Evolutionary conservation across 2,113 vertebrate genomes (phyloP).

Genomic region (Boulengeromyrus knoepffleri): DNA sequence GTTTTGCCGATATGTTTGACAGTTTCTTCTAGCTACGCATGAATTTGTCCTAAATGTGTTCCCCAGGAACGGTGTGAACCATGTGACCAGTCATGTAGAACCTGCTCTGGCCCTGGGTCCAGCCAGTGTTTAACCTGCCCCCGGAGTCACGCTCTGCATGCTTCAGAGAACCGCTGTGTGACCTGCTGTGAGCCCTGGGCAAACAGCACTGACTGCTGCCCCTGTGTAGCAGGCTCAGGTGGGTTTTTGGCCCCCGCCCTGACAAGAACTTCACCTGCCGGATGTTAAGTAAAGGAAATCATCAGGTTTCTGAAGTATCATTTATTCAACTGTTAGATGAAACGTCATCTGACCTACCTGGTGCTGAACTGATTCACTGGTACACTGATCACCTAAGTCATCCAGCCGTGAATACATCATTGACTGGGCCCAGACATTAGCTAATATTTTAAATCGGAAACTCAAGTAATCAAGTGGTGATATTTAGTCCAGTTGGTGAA

Average conservation of each 20-base stretch:
- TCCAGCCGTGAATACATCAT: neutral
- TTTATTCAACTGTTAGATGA: neutral
- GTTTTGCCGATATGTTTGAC: neutral
- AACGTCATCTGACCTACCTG: neutral
- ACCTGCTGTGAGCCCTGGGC: conserved; percentile 51
- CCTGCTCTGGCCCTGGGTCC: conserved; percentile 53
- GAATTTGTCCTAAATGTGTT: neutral
- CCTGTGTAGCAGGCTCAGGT: conserved; percentile 61
- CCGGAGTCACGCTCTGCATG: conserved; percentile 50
- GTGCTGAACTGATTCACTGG: neutral
- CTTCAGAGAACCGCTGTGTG: conserved; percentile 52
- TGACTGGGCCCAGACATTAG: neutral
- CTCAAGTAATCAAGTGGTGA: neutral
- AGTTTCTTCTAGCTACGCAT: neutral
- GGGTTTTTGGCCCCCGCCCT: neutral
- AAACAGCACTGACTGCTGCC: conserved; percentile 56
- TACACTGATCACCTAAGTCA: neutral
- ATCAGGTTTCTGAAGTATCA: neutral
- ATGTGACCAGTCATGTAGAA: conserved; percentile 59
- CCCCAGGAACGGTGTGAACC: conserved; percentile 55
- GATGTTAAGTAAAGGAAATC: neutral
- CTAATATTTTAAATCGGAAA: neutral
- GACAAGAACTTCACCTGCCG: neutral
- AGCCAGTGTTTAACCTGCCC: conserved; percentile 62
- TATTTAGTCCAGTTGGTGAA: neutral